Base-by-base conservation (phyloP, 2,888 invertebrate genomes). In the Drosophila mayaguana region DNA sequence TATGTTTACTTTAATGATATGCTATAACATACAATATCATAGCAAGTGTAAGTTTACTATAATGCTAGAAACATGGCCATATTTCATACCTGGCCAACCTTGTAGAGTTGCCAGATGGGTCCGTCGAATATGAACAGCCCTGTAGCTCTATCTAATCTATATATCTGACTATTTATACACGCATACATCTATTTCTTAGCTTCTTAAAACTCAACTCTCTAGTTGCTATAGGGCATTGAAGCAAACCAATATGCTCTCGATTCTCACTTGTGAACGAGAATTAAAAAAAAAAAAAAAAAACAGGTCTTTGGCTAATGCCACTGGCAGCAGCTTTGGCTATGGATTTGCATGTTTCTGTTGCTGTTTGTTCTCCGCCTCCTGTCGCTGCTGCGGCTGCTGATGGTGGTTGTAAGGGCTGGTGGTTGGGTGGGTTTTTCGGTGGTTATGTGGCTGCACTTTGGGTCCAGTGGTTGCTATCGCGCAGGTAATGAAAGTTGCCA, bases 321-420 rank as follows among this genome's bases (percentile, higher is more conserved):
- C 50, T 63, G 61, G 50, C 62, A 60, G 51, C 56, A 55, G 72
- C 69, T 69, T 66, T 73, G 65, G 59, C 45, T 57, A 73, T 73
- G 78, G 66, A 87, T 89, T 72, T 83, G 68, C 88, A 83, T 86
- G 78, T 72, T 63, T 63, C 56, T 82, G 82, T 59, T 50, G 65
- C 57, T 82, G 83, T 59, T 50, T 50, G 32, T 50, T 3, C 34
- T 57, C 65, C 43, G 66, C 60, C 53, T 46, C 9, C 36, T 28
- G 7, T 50, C 12, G 14, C 42, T 18, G 9, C 42, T 2, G 6
- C 42, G 18, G 22, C 38, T 38, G 18, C 11, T 16, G 48, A 14
- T 61, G 53, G 20, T 59, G 76, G 50, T 63, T 54, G 28, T 36
- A 25, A 22, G 43, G 38, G 40, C 50, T 45, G 50, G 9, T 22